Evolutionary conservation across 2,797 vertebrate species (phyloP).

Genomic region (Cheirogaleus major): DNA sequence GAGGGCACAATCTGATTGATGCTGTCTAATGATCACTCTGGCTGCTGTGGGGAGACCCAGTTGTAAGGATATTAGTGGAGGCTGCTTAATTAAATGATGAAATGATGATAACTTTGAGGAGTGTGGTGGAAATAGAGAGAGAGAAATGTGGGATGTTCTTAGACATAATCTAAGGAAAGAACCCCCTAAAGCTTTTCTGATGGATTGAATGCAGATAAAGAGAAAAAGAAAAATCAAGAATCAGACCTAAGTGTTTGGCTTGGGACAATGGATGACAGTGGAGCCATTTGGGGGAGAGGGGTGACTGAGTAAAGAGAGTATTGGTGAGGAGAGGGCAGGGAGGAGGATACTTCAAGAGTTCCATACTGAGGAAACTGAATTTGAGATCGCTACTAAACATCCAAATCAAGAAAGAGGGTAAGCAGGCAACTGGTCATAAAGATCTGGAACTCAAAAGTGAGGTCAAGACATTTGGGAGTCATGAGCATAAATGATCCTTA

Average conservation of each 20-base stretch:
- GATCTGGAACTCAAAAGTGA: not conserved
- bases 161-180: not conserved
- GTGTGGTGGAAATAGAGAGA: not conserved
- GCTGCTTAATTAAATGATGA: not conserved
- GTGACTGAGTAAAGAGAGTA: not conserved
- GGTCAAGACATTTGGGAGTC: not conserved
- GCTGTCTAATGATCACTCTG: not conserved
- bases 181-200: not conserved
- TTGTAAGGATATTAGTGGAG: not conserved
- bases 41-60: not conserved
- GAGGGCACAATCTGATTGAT: not conserved
- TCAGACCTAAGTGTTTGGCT: not conserved
- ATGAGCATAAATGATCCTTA: not conserved
- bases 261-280: not conserved
- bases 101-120: not conserved
- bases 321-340: not conserved
- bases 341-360: not conserved
- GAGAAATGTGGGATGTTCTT: not conserved
- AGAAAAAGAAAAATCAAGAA: not conserved
- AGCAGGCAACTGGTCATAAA: not conserved
- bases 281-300: not conserved
- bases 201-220: not conserved
- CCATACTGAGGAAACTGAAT: not conserved
- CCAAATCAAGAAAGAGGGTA: not conserved
- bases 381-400: not conserved